Evolutionary conservation across 1,140 invertebrate species (phyloP), one percentile per base, ranked within the genome.

Genomic region (Drosophila repletoides): DNA sequence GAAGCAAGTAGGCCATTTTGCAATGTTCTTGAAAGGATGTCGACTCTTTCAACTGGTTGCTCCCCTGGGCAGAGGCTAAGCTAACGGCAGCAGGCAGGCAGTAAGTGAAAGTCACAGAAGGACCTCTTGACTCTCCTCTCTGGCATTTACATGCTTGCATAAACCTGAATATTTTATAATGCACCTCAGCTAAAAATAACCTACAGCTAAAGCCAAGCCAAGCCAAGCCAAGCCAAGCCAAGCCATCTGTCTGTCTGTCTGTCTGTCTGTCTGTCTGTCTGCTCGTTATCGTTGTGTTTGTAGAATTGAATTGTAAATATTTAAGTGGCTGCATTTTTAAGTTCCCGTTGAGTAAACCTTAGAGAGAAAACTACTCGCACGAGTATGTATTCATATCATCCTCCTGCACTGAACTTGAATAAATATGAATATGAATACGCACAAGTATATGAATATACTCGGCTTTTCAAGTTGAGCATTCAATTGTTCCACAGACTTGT

Each of bases 261-360:
- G n/a, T n/a, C n/a, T n/a, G n/a, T n/a, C n/a, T n/a, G n/a, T n/a
- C n/a, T n/a, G n/a, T n/a, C 77, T 76, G 67, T 63, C 61, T 63
- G 34, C 77, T 83, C 73, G 77, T 83, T 83, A 83, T 84, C 79
- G 58, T 77, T 77, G 73, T 64, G 70, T 55, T 66, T 74, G 58
- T 74, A 51, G 70, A 84, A 83, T 83, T 73, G 64, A 84, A 83
- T 83, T 74, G 79, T 84, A 79, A 83, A 83, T 83, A 81, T 81
- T 81, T 83, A 58, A 83, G 49, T 52, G 64, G 65, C 68, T 36
- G n/a, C 55, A 46, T 45, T 51, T 51, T 51, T n/a, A 15, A 46
- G 40, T 46, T 46, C 26, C 29, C 59, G 45, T 31, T 17, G 38
- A 12, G 29, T 43, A 24, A 45, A 33, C 58, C 43, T 51, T 51